These are phyloP conservation scores for Nasonia vitripennis DNA, from an alignment of 1,140 invertebrate species.

Conservation along the genomic window DNA sequence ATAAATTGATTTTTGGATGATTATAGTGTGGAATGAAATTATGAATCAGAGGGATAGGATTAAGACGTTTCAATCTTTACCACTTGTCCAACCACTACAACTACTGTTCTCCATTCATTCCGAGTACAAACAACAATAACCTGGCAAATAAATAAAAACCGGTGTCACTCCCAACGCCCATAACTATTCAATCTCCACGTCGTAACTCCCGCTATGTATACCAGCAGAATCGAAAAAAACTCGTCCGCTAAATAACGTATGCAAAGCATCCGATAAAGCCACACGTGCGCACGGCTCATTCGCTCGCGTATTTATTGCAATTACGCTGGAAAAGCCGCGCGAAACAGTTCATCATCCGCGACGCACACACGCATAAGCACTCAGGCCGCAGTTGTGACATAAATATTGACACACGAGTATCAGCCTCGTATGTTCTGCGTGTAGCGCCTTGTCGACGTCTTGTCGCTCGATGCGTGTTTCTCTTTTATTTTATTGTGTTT, in stretches of 20 bases:
- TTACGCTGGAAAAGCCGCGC: background rate
- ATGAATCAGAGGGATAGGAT: no score
- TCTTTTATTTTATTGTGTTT: background rate
- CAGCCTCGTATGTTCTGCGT: background rate
- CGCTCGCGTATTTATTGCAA: background rate
- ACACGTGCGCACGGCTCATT: no score
- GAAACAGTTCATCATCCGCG: slow-evolving; percentile 22
- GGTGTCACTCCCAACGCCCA: background rate
- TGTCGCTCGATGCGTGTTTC: slow-evolving; percentile 4
- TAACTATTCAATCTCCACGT: background rate
- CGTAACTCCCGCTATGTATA: no score
- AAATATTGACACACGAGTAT: slow-evolving; percentile 43
- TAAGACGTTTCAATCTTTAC: no score
- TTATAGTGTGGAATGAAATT: no score
- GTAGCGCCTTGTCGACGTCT: slow-evolving; percentile 17
- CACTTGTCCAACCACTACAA: no score
- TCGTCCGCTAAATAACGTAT: background rate
- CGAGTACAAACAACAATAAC: background rate
- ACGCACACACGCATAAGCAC: background rate
- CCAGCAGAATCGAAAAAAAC: background rate
- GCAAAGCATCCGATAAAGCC: no score
- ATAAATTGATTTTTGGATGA: no score
- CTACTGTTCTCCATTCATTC: no score
- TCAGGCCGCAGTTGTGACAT: slow-evolving; percentile 16
- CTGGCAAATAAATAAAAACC: background rate